These are phyloP conservation scores for Pantelozetes paolii DNA, from an alignment of 2,888 invertebrate genomes.

Conservation along the genomic window DNA sequence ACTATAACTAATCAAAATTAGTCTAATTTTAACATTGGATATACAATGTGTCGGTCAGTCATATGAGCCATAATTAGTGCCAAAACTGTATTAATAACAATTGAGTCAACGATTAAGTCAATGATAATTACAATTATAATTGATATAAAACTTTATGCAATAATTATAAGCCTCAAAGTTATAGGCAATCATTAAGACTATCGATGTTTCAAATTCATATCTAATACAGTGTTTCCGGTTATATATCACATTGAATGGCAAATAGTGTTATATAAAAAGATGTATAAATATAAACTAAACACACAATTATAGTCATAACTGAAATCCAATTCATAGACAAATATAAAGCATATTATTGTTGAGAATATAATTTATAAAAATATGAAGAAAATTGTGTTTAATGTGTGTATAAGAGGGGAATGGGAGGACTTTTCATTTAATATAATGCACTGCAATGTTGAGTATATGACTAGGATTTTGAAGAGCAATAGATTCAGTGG, in stretches of 20 bases:
- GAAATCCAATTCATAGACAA: not conserved
- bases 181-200: not conserved
- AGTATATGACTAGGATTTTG: not conserved
- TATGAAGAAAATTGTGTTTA: too few species aligned
- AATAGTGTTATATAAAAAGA: not conserved
- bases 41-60: not conserved
- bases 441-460: not conserved
- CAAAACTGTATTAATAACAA: not conserved
- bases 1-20: not conserved
- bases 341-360: not conserved
- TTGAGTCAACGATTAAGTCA: not conserved
- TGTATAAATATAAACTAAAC: not conserved
- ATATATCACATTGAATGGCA: too few species aligned
- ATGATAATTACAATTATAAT: not conserved
- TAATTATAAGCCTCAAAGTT: not conserved
- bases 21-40: not conserved
- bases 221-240: not conserved
- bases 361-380: too few species aligned
- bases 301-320: not conserved
- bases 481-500: not conserved
- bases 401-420: too few species aligned
- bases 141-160: not conserved
- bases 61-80: not conserved
- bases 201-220: not conserved
- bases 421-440: not conserved